A percentile compares a stretch with the other conserved stretches of the same genome.
Conservation (phyloP, 2,113 vertebrate species). For the Pithys albifrons region DNA sequence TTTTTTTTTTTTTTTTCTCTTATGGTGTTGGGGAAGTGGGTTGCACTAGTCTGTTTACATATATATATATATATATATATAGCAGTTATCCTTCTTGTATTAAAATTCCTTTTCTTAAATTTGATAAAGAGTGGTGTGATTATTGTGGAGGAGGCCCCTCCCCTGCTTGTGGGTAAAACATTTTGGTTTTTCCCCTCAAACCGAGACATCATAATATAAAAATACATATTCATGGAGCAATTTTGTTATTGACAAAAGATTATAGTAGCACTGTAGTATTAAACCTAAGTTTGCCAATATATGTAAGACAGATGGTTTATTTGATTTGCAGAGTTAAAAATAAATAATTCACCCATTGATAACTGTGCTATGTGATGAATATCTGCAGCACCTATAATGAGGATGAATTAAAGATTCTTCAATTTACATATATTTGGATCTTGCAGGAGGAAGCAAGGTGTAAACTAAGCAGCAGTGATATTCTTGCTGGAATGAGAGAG, state of each 20-base stretch:
- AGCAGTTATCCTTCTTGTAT: too few species aligned
- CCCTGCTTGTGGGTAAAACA: too few species aligned
- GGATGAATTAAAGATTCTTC: background rate
- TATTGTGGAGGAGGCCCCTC: too few species aligned
- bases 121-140: too few species aligned
- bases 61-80: too few species aligned
- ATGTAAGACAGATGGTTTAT: background rate
- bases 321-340: background rate
- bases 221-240: background rate
- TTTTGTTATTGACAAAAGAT: background rate
- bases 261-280: background rate
- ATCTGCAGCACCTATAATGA: background rate
- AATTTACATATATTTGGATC: background rate
- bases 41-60: too few species aligned
- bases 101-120: too few species aligned
- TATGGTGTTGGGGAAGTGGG: too few species aligned
- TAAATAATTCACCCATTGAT: background rate
- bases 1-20: too few species aligned
- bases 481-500: background rate
- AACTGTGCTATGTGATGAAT: background rate
- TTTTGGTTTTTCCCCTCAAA: too few species aligned
- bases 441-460: background rate
- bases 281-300: background rate
- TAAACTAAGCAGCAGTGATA: background rate
- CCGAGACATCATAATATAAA: background rate